Evolutionary conservation across 2,113 vertebrate genomes (phyloP).

Genomic region (Telmatochromis bifrenatus): DNA sequence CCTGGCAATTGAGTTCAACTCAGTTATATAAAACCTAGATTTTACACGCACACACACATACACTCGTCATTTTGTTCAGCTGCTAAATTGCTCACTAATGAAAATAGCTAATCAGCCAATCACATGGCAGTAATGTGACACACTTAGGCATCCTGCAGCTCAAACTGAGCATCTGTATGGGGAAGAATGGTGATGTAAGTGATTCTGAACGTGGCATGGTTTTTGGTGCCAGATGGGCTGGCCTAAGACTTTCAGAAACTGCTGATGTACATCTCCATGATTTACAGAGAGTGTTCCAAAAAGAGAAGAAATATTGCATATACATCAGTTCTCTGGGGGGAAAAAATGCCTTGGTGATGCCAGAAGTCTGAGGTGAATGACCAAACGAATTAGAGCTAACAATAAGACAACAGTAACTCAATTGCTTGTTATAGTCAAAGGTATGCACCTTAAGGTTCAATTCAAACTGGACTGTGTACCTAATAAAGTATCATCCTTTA

Average conservation of each 20-base stretch:
- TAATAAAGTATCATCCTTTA: background rate
- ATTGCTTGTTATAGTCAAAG: background rate
- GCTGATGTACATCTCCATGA: background rate
- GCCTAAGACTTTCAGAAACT: background rate
- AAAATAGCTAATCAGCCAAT: background rate
- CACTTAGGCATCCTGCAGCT: background rate
- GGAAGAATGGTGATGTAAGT: fast-evolving
- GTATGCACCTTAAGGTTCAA: background rate
- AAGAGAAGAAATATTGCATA: background rate
- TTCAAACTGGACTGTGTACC: background rate
- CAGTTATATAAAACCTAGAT: background rate
- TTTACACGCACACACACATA: background rate
- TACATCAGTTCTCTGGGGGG: fast-evolving
- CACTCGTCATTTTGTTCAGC: background rate
- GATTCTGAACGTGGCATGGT: background rate
- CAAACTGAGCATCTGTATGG: background rate
- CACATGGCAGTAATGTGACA: background rate
- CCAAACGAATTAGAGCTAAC: background rate
- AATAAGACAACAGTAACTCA: background rate
- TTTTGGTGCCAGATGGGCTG: background rate
- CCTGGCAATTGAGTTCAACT: background rate
- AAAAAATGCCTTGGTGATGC: fast-evolving
- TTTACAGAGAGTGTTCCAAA: background rate
- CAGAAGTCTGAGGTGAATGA: background rate
- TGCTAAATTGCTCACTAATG: background rate